Evolutionary conservation across 2,113 vertebrate genomes (phyloP), one percentile per base, ranked within the genome.

Genomic region (Colistium nudipinnis): DNA sequence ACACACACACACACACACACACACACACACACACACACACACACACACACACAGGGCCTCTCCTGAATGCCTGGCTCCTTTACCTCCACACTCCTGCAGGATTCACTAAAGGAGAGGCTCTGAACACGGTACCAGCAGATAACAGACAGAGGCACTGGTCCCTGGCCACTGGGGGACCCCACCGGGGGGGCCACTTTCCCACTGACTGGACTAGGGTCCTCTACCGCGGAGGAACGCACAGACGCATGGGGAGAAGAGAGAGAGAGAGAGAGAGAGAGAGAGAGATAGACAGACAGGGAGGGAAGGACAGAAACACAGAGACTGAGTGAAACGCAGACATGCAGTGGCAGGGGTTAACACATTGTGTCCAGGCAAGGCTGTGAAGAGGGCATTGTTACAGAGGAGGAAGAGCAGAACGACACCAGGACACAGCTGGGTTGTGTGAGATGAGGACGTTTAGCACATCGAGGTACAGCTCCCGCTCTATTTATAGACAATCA

Each of bases 21-120:
- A 57, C 38, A 81, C 4, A 73, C 20, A 41, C 39, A 43, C 53
- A 74, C 51, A 57, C 38, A 82, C 2, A 73, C 20, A 22, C 19
- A 43, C n/a, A 44, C 41, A 44, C 41, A 44, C 41, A 44, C 41
- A 68, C 49, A 20, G 74, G 64, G 54, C 86, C 88, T 82, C 47
- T 88, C 76, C 84, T 78, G 61, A 76, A 78, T 78, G 78, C 85
- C 86, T 87, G 83, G 84, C 83, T 90, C 71, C 80, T 91, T 96
- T 96, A 96, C 94, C 94, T 96, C 94, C 78, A 94, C 85, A 85
- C 92, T 93, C 80, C 90, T 92, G 92, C 93, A 92, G 93, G 91
- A 92, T 92, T 94, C 94, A 94, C 93, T 92, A 94, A 95, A 93
- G 91, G 93, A 94, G 87, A 94, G 90, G 91, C 92, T 95, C 89